phyloP scores from a whole-genome alignment of 64 coral and sea anemone genomes.

The Trachythela sp. region DNA sequence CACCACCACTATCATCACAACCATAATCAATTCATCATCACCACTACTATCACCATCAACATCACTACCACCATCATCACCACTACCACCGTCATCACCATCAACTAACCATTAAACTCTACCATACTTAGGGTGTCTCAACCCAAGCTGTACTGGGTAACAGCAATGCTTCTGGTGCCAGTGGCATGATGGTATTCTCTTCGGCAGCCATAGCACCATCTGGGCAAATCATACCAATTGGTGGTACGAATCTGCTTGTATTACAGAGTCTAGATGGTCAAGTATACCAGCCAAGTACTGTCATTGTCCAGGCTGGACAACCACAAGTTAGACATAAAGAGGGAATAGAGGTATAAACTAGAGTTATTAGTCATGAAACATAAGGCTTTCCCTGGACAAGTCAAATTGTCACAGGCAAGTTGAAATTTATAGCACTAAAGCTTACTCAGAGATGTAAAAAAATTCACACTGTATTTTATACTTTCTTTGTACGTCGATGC shows the following conservation, averaged over 20 bases:
- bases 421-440: background rate
- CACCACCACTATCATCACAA: too few species aligned
- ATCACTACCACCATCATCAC: too few species aligned
- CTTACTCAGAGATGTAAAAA: background rate
- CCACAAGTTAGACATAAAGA: background rate
- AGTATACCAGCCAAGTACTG: background rate
- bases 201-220: background rate
- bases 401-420: background rate
- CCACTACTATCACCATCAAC: too few species aligned
- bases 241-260: background rate
- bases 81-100: too few species aligned
- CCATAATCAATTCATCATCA: too few species aligned
- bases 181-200: constrained; percentile 12
- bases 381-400: too few species aligned
- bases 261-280: background rate
- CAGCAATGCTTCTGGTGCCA: background rate
- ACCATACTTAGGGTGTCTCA: background rate
- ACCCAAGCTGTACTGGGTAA: background rate
- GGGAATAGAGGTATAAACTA: background rate
- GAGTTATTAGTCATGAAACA: too few species aligned
- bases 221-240: background rate
- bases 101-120: too few species aligned
- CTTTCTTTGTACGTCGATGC: too few species aligned
- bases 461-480: too few species aligned
- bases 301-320: background rate